A percentile compares a stretch with the other conserved stretches of the same genome.
These are phyloP conservation scores for Actinopyga echinites DNA, from an alignment of 53 echinoderm and acorn worm genomes.

Conservation along the genomic window DNA sequence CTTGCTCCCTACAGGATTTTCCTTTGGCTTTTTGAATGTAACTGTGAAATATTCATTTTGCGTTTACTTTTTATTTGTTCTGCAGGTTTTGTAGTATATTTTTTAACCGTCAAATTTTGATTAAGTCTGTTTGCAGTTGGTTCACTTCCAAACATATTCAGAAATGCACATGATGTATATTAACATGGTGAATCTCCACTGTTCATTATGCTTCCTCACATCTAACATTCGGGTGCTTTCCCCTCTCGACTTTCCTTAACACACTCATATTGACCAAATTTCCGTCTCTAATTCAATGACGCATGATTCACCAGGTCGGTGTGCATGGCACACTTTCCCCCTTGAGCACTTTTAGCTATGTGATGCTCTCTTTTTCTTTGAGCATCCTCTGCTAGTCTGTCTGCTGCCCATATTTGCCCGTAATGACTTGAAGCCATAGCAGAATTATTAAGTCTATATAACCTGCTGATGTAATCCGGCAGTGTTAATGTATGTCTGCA, in stretches of 20 bases:
- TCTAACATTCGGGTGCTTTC: constrained; percentile 1
- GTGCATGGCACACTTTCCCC: constrained; percentile 36
- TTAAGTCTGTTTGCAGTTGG: too few species aligned
- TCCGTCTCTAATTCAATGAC: constrained; percentile 16
- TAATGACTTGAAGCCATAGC: constrained; percentile 26
- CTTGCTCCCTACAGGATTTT: too few species aligned
- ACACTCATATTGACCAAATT: constrained; percentile 5
- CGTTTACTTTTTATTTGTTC: too few species aligned
- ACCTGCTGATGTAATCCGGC: constrained; percentile 33
- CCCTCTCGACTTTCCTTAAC: neutral
- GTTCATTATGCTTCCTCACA: too few species aligned
- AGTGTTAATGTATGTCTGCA: constrained; percentile 41
- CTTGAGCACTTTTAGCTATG: constrained; percentile 34
- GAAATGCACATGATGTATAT: too few species aligned
- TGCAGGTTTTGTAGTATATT: too few species aligned
- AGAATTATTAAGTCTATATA: constrained; percentile 28
- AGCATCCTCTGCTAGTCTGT: constrained; percentile 10
- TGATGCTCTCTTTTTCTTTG: constrained; percentile 3
- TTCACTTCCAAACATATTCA: too few species aligned
- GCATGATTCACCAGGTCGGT: constrained; percentile 38
- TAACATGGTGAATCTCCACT: too few species aligned
- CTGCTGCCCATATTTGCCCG: constrained; percentile 23
- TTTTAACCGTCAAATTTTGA: too few species aligned
- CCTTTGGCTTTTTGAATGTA: too few species aligned
- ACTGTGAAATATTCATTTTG: too few species aligned